phyloP scores from a whole-genome alignment of 2,888 invertebrate species.

The Pandemis heparana region DNA sequence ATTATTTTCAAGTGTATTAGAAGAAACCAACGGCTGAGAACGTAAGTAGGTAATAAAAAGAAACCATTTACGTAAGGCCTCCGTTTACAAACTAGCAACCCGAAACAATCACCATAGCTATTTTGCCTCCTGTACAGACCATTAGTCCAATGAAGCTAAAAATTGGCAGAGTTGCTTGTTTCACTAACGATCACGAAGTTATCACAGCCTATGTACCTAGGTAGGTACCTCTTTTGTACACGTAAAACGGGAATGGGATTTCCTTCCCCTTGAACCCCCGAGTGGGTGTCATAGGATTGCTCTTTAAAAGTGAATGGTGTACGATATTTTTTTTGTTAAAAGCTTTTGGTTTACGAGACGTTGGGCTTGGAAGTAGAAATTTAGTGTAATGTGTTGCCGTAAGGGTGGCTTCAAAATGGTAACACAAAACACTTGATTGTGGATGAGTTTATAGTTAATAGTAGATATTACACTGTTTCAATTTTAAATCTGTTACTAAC shows the following conservation, averaged over 20 bases:
- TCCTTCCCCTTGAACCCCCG: conserved; percentile 1
- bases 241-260: not conserved
- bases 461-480: too few relatives aligned
- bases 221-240: not conserved
- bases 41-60: not conserved
- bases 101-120: not conserved
- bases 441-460: too few relatives aligned
- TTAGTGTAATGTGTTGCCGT: not conserved
- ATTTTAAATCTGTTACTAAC: too few relatives aligned
- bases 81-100: conserved; percentile 2
- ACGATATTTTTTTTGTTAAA: not conserved
- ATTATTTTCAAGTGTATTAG: not conserved
- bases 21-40: not conserved
- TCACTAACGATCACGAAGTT: conserved; percentile 4
- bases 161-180: not conserved
- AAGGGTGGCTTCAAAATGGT: too few relatives aligned
- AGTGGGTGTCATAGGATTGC: conserved; percentile 4
- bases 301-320: conserved; percentile 1
- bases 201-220: not conserved
- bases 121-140: not conserved
- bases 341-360: not conserved
- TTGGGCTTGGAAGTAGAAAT: not conserved
- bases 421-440: too few relatives aligned
- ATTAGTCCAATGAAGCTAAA: conserved; percentile 2
- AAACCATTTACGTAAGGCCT: not conserved